A percentile compares a stretch with the other conserved stretches of the same genome.
Conservation (phyloP, 2,113 vertebrate genomes). For the Mesitornis unicolor region DNA sequence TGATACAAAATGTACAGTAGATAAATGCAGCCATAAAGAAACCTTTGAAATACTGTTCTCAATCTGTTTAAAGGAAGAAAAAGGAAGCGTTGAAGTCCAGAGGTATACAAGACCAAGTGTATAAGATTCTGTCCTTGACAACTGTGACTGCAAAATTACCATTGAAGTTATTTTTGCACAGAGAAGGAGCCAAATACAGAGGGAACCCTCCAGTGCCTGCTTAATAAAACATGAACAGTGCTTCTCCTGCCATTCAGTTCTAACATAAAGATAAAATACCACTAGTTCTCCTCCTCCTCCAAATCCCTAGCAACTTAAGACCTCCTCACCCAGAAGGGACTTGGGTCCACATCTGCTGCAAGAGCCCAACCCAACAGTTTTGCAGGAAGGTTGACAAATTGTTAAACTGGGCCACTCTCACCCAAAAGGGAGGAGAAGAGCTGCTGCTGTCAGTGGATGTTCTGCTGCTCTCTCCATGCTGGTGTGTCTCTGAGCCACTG, state of each 20-base stretch:
- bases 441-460: background rate
- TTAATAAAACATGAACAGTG: background rate
- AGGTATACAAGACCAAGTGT: background rate
- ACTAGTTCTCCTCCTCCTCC: background rate
- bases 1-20: background rate
- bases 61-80: background rate
- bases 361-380: background rate
- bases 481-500: background rate
- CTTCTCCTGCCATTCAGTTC: background rate
- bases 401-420: background rate
- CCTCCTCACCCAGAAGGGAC: background rate
- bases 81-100: background rate
- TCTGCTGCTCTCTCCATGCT: background rate
- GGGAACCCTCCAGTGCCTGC: background rate
- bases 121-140: background rate
- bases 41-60: background rate
- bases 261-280: background rate
- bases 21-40: background rate
- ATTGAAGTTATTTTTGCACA: background rate
- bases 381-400: background rate
- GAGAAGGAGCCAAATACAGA: background rate
- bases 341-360: background rate
- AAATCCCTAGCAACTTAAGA: background rate
- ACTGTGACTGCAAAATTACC: background rate
- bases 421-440: background rate